Conservation (phyloP, 1,140 invertebrate genomes). For the Acromyrmex heyeri region DNA sequence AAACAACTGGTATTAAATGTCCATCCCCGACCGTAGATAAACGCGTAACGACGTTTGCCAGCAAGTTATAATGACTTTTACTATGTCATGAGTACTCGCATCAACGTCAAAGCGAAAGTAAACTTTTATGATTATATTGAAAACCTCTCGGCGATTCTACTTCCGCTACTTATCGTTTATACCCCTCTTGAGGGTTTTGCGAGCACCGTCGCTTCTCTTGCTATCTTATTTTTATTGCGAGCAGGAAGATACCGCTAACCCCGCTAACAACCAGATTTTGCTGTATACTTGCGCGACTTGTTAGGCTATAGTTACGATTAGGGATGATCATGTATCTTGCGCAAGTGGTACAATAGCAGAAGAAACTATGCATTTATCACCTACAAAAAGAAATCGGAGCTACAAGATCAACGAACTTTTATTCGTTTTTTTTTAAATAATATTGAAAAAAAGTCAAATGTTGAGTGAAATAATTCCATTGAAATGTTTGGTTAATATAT, state of each 20-base stretch:
- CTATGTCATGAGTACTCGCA: constrained; percentile 49
- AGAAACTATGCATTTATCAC: neutral
- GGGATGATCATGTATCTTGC: neutral
- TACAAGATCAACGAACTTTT: constrained; percentile 1
- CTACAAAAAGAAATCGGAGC: neutral
- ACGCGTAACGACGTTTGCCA: constrained; percentile 53
- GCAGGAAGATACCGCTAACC: constrained; percentile 46
- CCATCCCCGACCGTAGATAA: constrained; percentile 50
- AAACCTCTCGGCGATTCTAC: constrained; percentile 59
- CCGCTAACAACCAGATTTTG: constrained; percentile 53
- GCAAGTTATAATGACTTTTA: constrained; percentile 69
- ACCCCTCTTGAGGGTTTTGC: constrained; percentile 36
- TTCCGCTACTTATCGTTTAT: constrained; percentile 56
- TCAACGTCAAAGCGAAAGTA: constrained; percentile 64
- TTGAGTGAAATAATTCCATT: no score
- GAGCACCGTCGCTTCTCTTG: constrained; percentile 5
- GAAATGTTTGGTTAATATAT: no score
- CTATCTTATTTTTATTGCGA: constrained; percentile 54
- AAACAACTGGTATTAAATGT: constrained; percentile 59
- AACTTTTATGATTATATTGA: constrained; percentile 70
- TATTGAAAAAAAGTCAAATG: no score
- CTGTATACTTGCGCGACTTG: neutral
- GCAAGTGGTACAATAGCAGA: neutral
- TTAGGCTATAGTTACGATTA: constrained; percentile 12
- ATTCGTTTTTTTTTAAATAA: neutral